phyloP scores from a whole-genome alignment of 2,113 vertebrate species.

The Rhinoderma darwinii region DNA sequence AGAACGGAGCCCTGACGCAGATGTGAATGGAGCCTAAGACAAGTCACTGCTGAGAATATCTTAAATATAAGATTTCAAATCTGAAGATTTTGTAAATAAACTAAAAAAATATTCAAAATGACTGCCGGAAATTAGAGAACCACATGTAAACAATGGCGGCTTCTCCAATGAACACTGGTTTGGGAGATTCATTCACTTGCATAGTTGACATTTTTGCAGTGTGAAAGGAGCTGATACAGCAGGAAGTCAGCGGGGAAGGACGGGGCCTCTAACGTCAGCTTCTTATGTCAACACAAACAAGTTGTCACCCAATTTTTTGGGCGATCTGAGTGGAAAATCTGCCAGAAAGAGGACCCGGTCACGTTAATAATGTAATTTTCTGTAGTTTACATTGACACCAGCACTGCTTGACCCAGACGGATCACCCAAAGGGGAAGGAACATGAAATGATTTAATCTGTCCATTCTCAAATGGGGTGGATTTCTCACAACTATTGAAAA shows the following conservation, averaged over 20 bases:
- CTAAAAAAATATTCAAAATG: neutral
- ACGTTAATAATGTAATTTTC: too few relatives aligned
- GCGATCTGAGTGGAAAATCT: neutral
- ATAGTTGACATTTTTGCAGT: constrained; percentile 9
- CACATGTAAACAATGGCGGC: constrained; percentile 15
- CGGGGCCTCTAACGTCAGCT: neutral
- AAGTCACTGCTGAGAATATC: neutral
- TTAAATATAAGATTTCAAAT: neutral
- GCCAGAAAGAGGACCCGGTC: too few relatives aligned
- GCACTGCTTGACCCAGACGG: too few relatives aligned
- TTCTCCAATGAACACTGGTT: neutral
- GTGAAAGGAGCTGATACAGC: neutral
- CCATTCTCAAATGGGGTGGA: too few relatives aligned
- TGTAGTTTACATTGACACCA: too few relatives aligned
- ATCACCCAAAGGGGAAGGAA: too few relatives aligned
- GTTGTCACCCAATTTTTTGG: neutral
- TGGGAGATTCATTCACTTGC: neutral
- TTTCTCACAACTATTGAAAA: too few relatives aligned
- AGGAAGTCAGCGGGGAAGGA: neutral
- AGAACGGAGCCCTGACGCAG: too few relatives aligned
- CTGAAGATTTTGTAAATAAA: neutral
- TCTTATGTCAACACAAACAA: neutral
- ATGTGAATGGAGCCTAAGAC: too few relatives aligned
- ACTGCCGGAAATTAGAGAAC: constrained; percentile 1
- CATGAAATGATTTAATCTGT: too few relatives aligned